A percentile compares a stretch with the other conserved stretches of the same genome.
These are phyloP conservation scores for Hippopotamus amphibius DNA, from an alignment of 2,113 vertebrate species.

Conservation along the genomic window DNA sequence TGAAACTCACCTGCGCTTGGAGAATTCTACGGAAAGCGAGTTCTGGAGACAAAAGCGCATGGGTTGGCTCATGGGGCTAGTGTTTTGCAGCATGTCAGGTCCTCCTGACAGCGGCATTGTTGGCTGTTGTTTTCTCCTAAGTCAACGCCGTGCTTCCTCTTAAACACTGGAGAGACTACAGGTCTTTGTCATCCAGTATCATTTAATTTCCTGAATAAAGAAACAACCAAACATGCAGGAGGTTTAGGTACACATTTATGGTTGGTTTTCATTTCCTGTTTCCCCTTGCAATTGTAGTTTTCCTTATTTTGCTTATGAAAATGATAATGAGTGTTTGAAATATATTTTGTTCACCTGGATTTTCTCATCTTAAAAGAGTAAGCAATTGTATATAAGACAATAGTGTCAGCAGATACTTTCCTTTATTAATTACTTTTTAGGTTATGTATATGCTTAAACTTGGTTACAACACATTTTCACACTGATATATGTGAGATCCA, in stretches of 20 bases:
- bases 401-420: not conserved
- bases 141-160: not conserved
- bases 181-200: conserved; percentile 25
- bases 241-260: not conserved
- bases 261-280: conserved; percentile 70
- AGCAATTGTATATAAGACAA: not conserved
- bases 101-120: not conserved
- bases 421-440: not conserved
- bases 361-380: conserved; percentile 26
- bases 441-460: not conserved
- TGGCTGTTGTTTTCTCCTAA: not conserved
- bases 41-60: not conserved
- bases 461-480: not conserved
- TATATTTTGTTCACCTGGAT: not conserved
- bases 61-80: not conserved
- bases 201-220: conserved; percentile 71
- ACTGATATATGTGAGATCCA: not conserved
- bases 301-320: conserved; percentile 48
- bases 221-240: not conserved
- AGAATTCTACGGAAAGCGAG: not conserved
- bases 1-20: not conserved
- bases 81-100: not conserved
- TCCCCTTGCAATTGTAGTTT: conserved; percentile 27
- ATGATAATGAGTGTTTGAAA: conserved; percentile 1
- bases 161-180: not conserved